These are phyloP conservation scores for Megaceryle alcyon DNA, from an alignment of 2,797 vertebrate species.

Conservation along the genomic window DNA sequence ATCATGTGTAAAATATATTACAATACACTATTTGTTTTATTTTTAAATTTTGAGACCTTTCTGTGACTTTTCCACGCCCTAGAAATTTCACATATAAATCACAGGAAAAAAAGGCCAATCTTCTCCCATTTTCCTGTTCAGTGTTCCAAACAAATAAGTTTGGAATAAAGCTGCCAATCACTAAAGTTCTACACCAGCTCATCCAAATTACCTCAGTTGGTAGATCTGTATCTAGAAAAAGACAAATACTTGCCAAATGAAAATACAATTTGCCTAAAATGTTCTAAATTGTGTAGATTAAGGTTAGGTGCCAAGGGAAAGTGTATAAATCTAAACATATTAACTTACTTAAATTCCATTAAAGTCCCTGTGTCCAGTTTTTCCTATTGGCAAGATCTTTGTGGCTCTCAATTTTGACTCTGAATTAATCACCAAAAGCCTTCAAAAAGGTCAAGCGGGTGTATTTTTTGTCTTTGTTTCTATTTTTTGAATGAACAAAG, in stretches of 20 bases:
- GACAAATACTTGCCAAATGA: neutral
- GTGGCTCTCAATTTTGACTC: neutral
- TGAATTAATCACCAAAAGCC: neutral
- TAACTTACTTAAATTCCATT: neutral
- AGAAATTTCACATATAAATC: conserved; percentile 12
- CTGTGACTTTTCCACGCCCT: neutral
- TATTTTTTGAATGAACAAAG: neutral
- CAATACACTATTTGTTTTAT: neutral
- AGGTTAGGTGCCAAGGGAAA: neutral
- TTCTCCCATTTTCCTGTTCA: neutral
- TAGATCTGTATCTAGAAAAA: neutral
- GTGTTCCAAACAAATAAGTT: neutral
- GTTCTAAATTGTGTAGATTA: neutral
- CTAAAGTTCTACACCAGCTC: neutral
- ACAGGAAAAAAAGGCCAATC: neutral
- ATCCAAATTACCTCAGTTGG: neutral
- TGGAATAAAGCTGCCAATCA: neutral
- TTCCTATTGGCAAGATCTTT: neutral
- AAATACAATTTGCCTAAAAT: neutral
- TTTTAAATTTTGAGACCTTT: neutral
- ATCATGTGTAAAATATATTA: neutral
- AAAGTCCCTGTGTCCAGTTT: neutral
- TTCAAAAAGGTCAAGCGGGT: neutral
- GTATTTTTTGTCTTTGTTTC: neutral
- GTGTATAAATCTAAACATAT: neutral